Evolutionary conservation across 2,888 invertebrate species (phyloP).

Genomic region (Endomychus coccineus): DNA sequence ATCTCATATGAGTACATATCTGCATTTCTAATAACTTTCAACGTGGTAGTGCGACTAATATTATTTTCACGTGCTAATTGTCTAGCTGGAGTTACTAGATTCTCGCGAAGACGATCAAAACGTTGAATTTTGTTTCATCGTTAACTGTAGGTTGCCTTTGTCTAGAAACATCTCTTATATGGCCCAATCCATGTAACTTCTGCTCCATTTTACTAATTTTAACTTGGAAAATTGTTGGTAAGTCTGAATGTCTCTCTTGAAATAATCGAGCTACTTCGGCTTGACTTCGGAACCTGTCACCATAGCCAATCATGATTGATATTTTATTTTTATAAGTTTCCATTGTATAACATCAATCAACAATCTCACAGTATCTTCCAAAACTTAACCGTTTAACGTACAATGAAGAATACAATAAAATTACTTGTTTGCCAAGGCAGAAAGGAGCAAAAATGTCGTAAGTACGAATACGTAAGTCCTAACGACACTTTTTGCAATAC

Average conservation of each 20-base stretch:
- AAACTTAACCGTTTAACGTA: no score
- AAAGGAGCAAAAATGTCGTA: no score
- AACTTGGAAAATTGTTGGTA: conserved; percentile 13
- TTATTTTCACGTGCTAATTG: conserved; percentile 1
- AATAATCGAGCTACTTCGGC: conserved; percentile 11
- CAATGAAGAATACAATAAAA: no score
- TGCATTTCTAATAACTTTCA: conserved; percentile 3
- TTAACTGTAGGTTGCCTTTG: conserved; percentile 5
- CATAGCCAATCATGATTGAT: conserved; percentile 3
- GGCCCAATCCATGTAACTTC: conserved; percentile 9
- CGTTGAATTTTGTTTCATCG: conserved; percentile 10
- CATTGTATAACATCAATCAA: not conserved
- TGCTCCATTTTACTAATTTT: conserved; percentile 15
- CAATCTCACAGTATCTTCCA: no score
- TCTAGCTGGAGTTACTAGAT: conserved; percentile 4
- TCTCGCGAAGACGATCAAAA: conserved; percentile 6
- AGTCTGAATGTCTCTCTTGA: conserved; percentile 11
- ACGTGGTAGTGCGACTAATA: conserved; percentile 1
- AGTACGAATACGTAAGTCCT: no score
- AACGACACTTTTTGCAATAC: no score
- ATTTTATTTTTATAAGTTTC: conserved; percentile 1
- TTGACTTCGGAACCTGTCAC: conserved; percentile 9
- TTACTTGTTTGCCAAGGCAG: no score
- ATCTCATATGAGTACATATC: conserved; percentile 11
- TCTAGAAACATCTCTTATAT: conserved; percentile 8